Evolutionary conservation across 2,797 vertebrate genomes (phyloP).

Genomic region (Syndactyla subalaris): DNA sequence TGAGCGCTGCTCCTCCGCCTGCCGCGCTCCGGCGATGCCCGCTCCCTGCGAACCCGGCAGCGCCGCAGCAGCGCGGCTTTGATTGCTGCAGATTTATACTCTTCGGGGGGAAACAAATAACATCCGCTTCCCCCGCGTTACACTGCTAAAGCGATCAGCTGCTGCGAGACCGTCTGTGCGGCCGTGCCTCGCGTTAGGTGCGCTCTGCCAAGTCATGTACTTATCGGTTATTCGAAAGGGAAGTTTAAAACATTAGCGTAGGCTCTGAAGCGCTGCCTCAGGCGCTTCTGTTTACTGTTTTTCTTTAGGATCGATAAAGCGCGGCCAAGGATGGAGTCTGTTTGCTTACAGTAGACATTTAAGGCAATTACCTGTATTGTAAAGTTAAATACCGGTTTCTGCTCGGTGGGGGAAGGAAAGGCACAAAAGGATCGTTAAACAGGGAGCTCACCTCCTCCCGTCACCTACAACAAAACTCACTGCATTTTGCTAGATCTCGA

Average conservation of each 20-base stretch:
- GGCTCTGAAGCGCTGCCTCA: background rate
- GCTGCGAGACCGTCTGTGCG: background rate
- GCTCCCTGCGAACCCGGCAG: background rate
- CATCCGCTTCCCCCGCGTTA: background rate
- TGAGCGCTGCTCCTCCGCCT: conserved; percentile 35
- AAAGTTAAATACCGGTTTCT: background rate
- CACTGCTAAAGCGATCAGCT: background rate
- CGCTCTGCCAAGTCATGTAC: background rate
- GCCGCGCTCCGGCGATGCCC: background rate
- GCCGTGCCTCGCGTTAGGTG: background rate
- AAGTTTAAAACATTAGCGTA: background rate
- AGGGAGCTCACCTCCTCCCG: background rate
- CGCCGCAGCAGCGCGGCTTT: background rate
- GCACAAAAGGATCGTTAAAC: background rate
- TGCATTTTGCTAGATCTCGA: background rate
- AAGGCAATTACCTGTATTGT: background rate
- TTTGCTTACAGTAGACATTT: background rate
- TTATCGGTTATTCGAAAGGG: background rate
- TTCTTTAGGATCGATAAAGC: background rate
- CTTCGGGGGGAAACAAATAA: background rate
- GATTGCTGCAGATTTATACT: background rate
- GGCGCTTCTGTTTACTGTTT: background rate
- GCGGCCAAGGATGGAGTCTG: background rate
- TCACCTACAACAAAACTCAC: background rate
- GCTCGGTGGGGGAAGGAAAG: background rate